Evolutionary conservation across 2,113 vertebrate species (phyloP).

Genomic region (Otolemur garnettii): DNA sequence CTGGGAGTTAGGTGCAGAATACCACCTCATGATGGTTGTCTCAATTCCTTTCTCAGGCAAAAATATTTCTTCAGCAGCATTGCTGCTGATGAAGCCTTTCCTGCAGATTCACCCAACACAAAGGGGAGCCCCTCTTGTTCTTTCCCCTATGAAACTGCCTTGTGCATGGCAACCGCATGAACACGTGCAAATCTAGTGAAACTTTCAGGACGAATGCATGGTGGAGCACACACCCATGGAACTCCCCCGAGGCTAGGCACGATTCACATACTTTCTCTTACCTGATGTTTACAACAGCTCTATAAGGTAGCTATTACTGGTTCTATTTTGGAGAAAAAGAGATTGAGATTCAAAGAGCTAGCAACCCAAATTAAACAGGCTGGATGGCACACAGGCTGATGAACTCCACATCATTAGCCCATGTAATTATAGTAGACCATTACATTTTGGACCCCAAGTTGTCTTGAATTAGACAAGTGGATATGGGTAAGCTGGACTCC

Average conservation of each 20-base stretch:
- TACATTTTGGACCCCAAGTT: not conserved
- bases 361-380: not conserved
- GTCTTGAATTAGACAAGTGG: not conserved
- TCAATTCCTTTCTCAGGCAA: not conserved
- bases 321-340: slow-evolving; percentile 27
- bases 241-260: not conserved
- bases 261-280: not conserved
- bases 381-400: not conserved
- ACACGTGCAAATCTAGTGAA: not conserved
- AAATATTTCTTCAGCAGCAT: not conserved
- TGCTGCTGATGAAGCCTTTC: not conserved
- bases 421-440: not conserved
- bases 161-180: not conserved
- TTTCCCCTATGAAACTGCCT: not conserved
- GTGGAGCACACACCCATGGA: not conserved
- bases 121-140: not conserved
- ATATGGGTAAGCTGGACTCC: not conserved
- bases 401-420: not conserved
- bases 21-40: not conserved
- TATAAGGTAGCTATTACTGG: not conserved
- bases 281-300: not conserved
- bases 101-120: not conserved
- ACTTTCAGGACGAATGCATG: not conserved
- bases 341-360: not conserved
- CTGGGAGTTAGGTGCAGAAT: not conserved